These are phyloP conservation scores for Hyperoodon ampullatus DNA, from an alignment of 2,113 vertebrate species.

Conservation along the genomic window DNA sequence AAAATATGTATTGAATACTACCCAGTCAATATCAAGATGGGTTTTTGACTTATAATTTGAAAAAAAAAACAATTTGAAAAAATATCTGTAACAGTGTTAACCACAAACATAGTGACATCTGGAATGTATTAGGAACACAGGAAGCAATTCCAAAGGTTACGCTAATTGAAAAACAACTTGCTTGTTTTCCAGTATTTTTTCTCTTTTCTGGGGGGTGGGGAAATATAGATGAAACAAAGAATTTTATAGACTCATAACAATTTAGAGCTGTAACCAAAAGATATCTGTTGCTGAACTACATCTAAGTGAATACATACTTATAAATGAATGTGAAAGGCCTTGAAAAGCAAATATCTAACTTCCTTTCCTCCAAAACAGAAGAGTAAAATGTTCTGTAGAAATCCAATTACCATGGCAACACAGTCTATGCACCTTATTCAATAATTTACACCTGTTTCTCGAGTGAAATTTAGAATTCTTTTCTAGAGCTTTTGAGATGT, in stretches of 20 bases:
- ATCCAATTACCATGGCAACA: background rate
- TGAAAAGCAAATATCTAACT: background rate
- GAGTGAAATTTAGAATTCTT: background rate
- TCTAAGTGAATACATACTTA: background rate
- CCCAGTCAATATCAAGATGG: background rate
- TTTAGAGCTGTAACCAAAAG: background rate
- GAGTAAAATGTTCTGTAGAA: background rate
- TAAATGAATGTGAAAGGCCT: background rate
- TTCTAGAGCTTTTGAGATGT: background rate
- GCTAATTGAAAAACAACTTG: background rate
- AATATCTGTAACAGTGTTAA: background rate
- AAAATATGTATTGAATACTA: background rate
- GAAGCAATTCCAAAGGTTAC: background rate
- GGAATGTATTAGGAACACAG: background rate
- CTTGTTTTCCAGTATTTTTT: background rate
- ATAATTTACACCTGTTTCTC: background rate
- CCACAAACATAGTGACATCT: background rate
- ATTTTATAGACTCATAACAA: background rate
- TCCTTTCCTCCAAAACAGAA: background rate
- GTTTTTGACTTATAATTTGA: background rate
- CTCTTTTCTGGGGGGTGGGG: background rate
- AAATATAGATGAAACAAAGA: constrained; percentile 5
- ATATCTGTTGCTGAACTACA: background rate
- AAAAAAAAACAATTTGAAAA: background rate
- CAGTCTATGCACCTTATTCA: background rate